phyloP scores from a whole-genome alignment of 2,888 invertebrate genomes.

The Polietes domitor region DNA sequence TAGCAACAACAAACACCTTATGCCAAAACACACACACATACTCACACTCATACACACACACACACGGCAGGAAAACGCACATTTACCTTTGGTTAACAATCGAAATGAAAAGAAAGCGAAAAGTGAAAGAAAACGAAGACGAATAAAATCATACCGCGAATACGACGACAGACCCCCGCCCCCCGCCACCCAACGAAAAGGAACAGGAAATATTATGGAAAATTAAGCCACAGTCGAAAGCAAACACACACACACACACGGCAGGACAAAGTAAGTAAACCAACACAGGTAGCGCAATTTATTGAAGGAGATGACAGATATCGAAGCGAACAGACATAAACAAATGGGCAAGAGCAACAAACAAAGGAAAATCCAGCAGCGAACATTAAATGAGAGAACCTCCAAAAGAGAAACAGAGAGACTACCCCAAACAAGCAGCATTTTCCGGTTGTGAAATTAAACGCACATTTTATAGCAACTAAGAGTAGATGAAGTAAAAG shows the following conservation, averaged over 20 bases:
- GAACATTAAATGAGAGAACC: constrained; percentile 4
- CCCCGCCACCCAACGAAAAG: neutral
- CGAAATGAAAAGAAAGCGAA: neutral
- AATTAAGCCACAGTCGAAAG: constrained; percentile 23
- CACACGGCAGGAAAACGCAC: neutral
- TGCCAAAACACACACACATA: constrained; percentile 4
- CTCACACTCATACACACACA: neutral
- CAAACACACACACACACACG: constrained; percentile 16
- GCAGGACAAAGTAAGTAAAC: constrained; percentile 23
- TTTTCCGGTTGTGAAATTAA: no score
- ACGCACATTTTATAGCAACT: constrained; percentile 52
- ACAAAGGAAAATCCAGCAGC: neutral
- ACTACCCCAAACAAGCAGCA: no score
- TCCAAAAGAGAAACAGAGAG: constrained; percentile 6
- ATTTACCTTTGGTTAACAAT: constrained; percentile 5
- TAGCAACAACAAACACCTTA: constrained; percentile 64
- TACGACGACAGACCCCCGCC: neutral
- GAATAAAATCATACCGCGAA: neutral
- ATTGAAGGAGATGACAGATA: constrained; percentile 1
- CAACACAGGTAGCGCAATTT: neutral
- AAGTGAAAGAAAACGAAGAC: neutral
- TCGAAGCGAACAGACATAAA: constrained; percentile 8
- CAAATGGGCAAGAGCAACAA: constrained; percentile 3
- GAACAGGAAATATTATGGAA: constrained; percentile 30
- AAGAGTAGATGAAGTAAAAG: constrained; percentile 27